Percentiles rank a stretch among this genome's conserved stretches.
phyloP scores from a whole-genome alignment of 2,113 vertebrate species.

The Orycteropus afer region DNA sequence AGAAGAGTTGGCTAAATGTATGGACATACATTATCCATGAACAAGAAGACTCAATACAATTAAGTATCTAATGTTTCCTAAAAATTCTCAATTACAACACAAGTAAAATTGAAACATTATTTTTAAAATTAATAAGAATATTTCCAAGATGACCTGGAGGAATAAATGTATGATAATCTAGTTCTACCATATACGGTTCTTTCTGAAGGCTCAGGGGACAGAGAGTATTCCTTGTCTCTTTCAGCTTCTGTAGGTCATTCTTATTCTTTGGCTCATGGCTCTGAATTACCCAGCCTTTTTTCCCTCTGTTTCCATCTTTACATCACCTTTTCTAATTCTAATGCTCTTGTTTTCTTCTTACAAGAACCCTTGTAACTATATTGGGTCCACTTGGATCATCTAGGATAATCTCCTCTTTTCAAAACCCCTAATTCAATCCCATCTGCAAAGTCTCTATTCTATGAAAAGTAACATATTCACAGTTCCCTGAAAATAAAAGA shows the following conservation, averaged over 20 bases:
- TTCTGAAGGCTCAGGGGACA: neutral
- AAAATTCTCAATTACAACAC: conserved; percentile 5
- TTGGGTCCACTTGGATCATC: neutral
- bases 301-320: too few relatives aligned
- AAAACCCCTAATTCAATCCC: neutral
- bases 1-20: neutral
- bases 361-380: neutral
- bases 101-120: neutral
- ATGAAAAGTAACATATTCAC: neutral
- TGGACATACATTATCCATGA: neutral
- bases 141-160: neutral
- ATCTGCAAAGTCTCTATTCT: neutral
- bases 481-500: neutral
- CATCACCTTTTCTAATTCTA: neutral
- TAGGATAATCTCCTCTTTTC: neutral
- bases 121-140: neutral
- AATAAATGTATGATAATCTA: neutral
- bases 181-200: too few relatives aligned
- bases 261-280: neutral
- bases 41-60: conserved; percentile 25
- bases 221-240: neutral
- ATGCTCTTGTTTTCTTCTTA: neutral
- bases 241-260: neutral
- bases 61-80: neutral
- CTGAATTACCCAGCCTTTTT: neutral